These are phyloP conservation scores for Mesoligia furuncula DNA, from an alignment of 2,888 invertebrate species.

Conservation along the genomic window DNA sequence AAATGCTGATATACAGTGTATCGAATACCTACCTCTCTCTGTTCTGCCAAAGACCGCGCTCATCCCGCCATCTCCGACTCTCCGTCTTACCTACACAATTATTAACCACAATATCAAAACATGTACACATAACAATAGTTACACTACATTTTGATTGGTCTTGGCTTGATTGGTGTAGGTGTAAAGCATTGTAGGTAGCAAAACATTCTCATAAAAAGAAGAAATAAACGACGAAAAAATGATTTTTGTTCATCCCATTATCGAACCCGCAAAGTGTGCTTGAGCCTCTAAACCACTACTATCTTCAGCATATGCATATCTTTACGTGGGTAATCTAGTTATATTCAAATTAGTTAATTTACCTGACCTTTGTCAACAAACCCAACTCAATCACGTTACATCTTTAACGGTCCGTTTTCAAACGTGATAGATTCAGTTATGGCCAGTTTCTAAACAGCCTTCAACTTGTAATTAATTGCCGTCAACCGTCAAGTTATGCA, in stretches of 20 bases:
- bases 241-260: not conserved
- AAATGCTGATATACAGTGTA: not conserved
- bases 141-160: too few species aligned
- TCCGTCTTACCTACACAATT: too few species aligned
- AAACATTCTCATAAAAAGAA: not conserved
- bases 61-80: not conserved
- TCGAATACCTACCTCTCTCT: not conserved
- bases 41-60: not conserved
- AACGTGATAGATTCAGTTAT: slow-evolving; percentile 8
- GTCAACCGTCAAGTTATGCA: slow-evolving; percentile 10
- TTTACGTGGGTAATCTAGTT: not conserved
- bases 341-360: slow-evolving; percentile 15
- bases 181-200: not conserved
- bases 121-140: too few species aligned
- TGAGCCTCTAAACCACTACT: not conserved
- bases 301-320: not conserved
- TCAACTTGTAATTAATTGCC: slow-evolving; percentile 30
- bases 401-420: slow-evolving; percentile 2
- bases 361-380: slow-evolving; percentile 10
- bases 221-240: too few species aligned
- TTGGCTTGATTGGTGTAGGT: too few species aligned
- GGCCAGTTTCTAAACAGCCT: slow-evolving; percentile 12
- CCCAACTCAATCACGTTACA: slow-evolving; percentile 19
- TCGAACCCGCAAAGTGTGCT: not conserved
- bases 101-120: too few species aligned